Conservation (phyloP, 2,888 invertebrate genomes). For the Ligdia adustata region DNA sequence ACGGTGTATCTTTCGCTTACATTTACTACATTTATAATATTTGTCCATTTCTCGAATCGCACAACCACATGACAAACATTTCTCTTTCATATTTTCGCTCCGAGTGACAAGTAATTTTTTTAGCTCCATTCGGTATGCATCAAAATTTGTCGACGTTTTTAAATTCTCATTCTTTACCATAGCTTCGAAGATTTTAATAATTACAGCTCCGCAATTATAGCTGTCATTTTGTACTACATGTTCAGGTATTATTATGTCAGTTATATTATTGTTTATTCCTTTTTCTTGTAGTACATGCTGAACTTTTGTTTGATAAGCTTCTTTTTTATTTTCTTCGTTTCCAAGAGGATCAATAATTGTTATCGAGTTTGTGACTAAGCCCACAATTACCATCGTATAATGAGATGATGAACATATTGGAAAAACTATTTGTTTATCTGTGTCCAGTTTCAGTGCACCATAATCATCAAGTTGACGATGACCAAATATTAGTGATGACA, state of each 20-base stretch:
- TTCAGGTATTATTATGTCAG: background rate
- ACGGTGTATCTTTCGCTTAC: background rate
- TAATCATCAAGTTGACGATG: background rate
- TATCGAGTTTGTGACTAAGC: background rate
- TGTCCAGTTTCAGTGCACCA: background rate
- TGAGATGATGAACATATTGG: conserved; percentile 1
- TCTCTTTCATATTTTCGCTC: background rate
- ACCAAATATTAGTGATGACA: conserved; percentile 2
- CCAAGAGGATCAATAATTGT: conserved; percentile 6
- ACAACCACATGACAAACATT: background rate
- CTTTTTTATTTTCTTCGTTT: background rate
- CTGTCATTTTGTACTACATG: background rate
- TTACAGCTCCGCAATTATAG: conserved; percentile 4
- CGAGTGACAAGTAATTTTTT: background rate
- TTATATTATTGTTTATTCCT: background rate
- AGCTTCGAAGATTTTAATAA: background rate
- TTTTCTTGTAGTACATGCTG: background rate
- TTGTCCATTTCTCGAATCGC: background rate
- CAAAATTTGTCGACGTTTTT: background rate
- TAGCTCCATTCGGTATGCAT: background rate
- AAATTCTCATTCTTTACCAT: background rate
- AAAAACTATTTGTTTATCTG: background rate
- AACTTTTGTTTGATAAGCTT: background rate
- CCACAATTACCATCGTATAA: conserved; percentile 1
- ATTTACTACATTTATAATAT: background rate